Conservation (phyloP, 2,888 invertebrate species). For the Oscheius myriophilus region DNA sequence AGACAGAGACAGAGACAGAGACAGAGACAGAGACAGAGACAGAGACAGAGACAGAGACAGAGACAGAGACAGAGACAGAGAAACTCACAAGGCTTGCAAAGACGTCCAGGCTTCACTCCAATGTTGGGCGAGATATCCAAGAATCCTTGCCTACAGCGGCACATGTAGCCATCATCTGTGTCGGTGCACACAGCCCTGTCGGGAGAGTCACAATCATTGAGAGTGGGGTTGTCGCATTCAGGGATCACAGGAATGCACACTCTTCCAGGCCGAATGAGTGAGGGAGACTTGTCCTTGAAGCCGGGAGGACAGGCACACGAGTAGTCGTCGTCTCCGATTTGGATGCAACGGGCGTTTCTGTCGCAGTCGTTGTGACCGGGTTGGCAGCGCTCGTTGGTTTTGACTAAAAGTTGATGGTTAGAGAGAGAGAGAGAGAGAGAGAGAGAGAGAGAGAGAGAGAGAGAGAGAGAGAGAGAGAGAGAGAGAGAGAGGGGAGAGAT, state of each 20-base stretch:
- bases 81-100: constrained; percentile 66
- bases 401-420: constrained; percentile 37
- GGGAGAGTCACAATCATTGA: constrained; percentile 66
- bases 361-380: constrained; percentile 69
- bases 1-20: neutral
- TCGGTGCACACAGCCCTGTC: constrained; percentile 68
- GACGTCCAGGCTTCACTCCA: constrained; percentile 62
- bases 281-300: constrained; percentile 64
- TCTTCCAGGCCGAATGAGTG: constrained; percentile 51
- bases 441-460: no score
- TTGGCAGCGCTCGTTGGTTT: constrained; percentile 63
- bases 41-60: neutral
- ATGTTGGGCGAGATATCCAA: constrained; percentile 69
- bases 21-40: neutral
- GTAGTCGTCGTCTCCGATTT: constrained; percentile 64
- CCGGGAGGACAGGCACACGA: constrained; percentile 66
- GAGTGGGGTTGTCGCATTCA: constrained; percentile 65
- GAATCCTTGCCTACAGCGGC: constrained; percentile 57
- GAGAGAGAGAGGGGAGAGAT: no score
- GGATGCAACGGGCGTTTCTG: constrained; percentile 66
- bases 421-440: no score
- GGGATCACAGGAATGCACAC: constrained; percentile 60
- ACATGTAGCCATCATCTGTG: constrained; percentile 65
- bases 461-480: neutral
- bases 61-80: neutral